Base-by-base conservation (phyloP, 2,888 invertebrate genomes). In the Lacanobia wlatinum region DNA sequence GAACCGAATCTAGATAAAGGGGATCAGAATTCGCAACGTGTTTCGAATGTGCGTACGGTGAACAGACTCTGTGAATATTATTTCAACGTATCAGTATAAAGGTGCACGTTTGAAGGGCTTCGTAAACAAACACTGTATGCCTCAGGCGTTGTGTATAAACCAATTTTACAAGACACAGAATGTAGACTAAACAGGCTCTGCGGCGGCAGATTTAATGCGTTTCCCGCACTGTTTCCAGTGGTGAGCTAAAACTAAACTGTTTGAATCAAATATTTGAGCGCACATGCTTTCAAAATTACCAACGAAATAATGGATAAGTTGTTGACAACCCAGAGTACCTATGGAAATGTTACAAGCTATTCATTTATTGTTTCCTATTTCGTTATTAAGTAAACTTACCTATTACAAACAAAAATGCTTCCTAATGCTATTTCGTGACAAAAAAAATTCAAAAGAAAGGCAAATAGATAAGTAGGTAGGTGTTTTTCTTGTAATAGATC, bases 161-260 rank as follows among this genome's bases (percentile, higher is more conserved):
- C 90, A 89, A 91, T 89, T 90, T 86, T 84, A 84, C 88, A 89
- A 91, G 90, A 91, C 90, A 89, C 88, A 88, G 82, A 87, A 86
- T 80, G 90, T 89, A 94, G 93, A 94, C 94, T 94, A 93, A 94
- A 94, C 94, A 94, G 89, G 88, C 68, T 73, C 73, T 67, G 73
- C 46, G 87, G 89, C 85, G 88, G 88, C 88, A 84, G 85, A 88
- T 89, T 91, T 92, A 91, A 92, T 90, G 91, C 89, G 85, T 92
- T 92, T 83, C 77, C 80, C 76, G 80, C 65, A 72, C 70, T 73
- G 79, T 64, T 78, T 75, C 61, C 77, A 74, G 67, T 58, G 67
- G 62, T 68, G 65, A 62, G 80, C 81, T 78, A 73, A 83, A 78
- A 73, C 64, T 48, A 75, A 73, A 73, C 65, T 80, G 81, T 85